These are phyloP conservation scores for Elgonia sp. DNA, from an alignment of 2,888 invertebrate genomes.

Conservation along the genomic window DNA sequence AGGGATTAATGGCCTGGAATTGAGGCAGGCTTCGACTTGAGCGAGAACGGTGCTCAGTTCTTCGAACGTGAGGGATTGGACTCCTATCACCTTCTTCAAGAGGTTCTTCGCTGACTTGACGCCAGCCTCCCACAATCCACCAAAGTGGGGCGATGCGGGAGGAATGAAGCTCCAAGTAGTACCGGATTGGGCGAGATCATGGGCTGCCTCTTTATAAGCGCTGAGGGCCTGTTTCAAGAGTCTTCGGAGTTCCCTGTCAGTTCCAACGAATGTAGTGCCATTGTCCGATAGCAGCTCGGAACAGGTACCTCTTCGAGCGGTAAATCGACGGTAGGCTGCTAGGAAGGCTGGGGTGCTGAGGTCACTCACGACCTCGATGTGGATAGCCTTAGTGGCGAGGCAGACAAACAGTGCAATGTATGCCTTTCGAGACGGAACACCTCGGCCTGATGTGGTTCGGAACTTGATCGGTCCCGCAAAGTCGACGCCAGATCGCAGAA, in stretches of 20 bases:
- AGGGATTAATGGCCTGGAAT: no score
- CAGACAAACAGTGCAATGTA: constrained; percentile 28
- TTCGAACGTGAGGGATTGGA: constrained; percentile 5
- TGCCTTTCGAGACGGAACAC: neutral
- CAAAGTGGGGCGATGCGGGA: constrained; percentile 7
- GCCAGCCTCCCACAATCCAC: constrained; percentile 20
- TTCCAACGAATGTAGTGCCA: constrained; percentile 1
- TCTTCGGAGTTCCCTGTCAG: neutral
- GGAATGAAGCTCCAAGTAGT: constrained; percentile 21
- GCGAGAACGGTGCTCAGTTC: constrained; percentile 9
- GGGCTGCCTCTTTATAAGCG: neutral
- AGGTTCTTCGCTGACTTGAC: neutral
- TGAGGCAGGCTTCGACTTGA: constrained; percentile 19
- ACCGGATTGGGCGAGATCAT: neutral
- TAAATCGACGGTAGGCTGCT: neutral
- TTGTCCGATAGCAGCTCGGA: constrained; percentile 3
- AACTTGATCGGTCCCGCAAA: neutral
- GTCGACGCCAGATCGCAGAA: neutral
- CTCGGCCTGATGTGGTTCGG: neutral
- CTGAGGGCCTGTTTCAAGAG: no score
- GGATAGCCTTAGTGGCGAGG: constrained; percentile 8
- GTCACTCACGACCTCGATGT: constrained; percentile 5
- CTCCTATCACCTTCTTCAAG: neutral
- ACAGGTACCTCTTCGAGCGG: neutral
- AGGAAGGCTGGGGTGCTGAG: neutral